Base-by-base conservation (phyloP, 2,113 vertebrate genomes). In the Noturus placidus region DNA sequence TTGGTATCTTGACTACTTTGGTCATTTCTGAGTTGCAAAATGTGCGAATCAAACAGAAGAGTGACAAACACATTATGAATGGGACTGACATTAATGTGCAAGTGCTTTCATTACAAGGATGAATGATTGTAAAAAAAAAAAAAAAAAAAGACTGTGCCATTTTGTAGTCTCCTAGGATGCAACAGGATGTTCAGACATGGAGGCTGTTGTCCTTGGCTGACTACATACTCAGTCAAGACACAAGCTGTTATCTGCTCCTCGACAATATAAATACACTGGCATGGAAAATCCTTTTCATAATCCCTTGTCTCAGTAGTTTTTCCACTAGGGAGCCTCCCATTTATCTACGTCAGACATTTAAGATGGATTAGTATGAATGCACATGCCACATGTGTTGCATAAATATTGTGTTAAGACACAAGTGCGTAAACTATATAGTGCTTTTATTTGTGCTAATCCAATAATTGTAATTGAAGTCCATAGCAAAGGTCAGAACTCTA, bases 251-350 rank as follows among this genome's bases (percentile, higher is more conserved):
- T 83, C 70, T 46, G n/a, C 13, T 11, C 72, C 78, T 54, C 30
- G 83, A 59, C 42, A 76, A 76, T 81, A 89, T 57, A 35, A 84
- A 63, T 63, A 80, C n/a, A 50, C 61, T 79, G 59, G 42, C n/a
- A 67, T 38, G 50, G 30, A 87, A 87, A 87, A 85, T 85, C 65
- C 63, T 57, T 89, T 84, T 76, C 76, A 79, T 83, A 87, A 87
- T 80, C 63, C 82, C 33, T 87, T 85, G 87, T 89, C 72, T 61
- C 65, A 76, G 77, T 50, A 85, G 76, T 82, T 63, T 14, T 86
- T 85, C 35, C 80, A 86, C 65, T 61, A 81, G 33, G 27, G 87
- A 81, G 59, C 69, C 87, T 42, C 61, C 30, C 5, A 38, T 72
- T 84, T 11, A 35, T 72, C 83, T 72, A 30, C 6, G 30, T 57